phyloP scores from a whole-genome alignment of 2,113 vertebrate genomes.

The Phycodurus eques region DNA sequence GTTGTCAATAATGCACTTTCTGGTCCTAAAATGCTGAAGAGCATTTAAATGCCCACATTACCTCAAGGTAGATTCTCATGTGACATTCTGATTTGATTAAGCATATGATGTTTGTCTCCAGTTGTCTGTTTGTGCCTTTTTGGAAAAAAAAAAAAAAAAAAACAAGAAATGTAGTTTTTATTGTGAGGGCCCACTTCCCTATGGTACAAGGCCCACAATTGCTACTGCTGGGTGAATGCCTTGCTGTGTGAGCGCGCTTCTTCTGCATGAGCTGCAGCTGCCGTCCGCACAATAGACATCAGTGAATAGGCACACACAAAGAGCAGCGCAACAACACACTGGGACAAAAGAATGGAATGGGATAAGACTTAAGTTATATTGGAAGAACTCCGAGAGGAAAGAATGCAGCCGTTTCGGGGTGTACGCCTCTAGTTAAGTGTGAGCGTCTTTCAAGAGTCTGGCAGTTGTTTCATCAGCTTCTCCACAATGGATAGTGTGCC shows the following conservation, averaged over 20 bases:
- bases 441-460: neutral
- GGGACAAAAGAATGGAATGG: conserved; percentile 37
- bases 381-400: conserved; percentile 8
- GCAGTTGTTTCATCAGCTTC: conserved; percentile 24
- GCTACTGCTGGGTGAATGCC: conserved; percentile 20
- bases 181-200: conserved; percentile 22
- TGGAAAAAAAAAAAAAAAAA: neutral
- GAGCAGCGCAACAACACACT: conserved; percentile 12
- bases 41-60: neutral
- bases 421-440: conserved; percentile 16
- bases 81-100: no score
- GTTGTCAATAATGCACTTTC: no score
- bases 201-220: conserved; percentile 48
- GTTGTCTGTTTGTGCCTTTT: neutral
- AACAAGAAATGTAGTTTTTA: neutral
- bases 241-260: conserved; percentile 17
- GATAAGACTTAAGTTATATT: conserved; percentile 32
- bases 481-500: conserved; percentile 19
- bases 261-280: conserved; percentile 55
- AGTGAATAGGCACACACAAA: conserved; percentile 34
- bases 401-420: conserved; percentile 18
- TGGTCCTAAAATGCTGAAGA: no score
- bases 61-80: no score
- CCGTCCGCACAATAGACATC: conserved; percentile 44
- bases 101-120: no score